Evolutionary conservation across 2,888 invertebrate genomes (phyloP).

Genomic region (Siphonodentalium dalli): DNA sequence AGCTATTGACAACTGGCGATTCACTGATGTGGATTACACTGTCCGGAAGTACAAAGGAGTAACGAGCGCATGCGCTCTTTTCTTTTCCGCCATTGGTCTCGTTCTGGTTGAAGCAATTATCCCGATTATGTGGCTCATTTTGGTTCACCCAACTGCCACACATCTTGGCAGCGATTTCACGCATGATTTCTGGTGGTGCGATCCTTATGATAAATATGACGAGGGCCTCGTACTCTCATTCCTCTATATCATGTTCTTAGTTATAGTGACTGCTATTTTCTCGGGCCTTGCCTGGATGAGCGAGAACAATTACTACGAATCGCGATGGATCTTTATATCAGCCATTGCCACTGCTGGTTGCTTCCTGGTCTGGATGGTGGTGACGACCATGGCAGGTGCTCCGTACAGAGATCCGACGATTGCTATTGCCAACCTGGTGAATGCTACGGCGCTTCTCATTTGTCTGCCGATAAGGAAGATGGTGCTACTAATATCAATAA

Average conservation of each 20-base stretch:
- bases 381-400: constrained; percentile 57
- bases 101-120: constrained; percentile 63
- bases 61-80: constrained; percentile 57
- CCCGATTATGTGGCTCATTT: constrained; percentile 65
- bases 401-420: constrained; percentile 60
- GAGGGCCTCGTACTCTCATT: constrained; percentile 64
- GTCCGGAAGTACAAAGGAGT: constrained; percentile 43
- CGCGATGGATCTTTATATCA: constrained; percentile 60
- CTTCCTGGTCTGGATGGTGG: constrained; percentile 65
- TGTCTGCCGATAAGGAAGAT: constrained; percentile 65
- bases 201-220: constrained; percentile 57
- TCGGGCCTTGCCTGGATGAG: constrained; percentile 63
- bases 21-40: constrained; percentile 38
- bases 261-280: constrained; percentile 63
- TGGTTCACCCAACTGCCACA: constrained; percentile 60
- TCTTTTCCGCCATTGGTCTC: constrained; percentile 56
- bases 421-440: constrained; percentile 64
- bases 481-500: constrained; percentile 41
- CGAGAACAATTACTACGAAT: constrained; percentile 63
- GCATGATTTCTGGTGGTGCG: constrained; percentile 56
- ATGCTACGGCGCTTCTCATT: constrained; percentile 62
- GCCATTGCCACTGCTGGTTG: constrained; percentile 54
- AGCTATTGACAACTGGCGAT: constrained; percentile 65
- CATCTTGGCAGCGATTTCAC: constrained; percentile 22
- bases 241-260: constrained; percentile 64